These are phyloP conservation scores for Cossypha dichroa DNA, from an alignment of 2,797 vertebrate genomes.

Conservation along the genomic window DNA sequence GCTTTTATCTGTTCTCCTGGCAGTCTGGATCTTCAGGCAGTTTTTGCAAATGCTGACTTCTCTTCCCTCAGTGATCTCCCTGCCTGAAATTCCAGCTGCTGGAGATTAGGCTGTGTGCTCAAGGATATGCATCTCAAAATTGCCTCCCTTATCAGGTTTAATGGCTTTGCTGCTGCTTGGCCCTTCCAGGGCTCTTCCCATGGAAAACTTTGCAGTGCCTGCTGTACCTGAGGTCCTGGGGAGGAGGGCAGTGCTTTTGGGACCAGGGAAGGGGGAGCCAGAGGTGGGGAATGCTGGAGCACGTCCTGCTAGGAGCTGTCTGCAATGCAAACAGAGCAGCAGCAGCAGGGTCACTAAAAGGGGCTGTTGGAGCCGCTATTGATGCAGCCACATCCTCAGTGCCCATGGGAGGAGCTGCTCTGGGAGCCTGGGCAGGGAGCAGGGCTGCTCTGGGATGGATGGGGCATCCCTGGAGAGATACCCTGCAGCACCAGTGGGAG, in stretches of 20 bases:
- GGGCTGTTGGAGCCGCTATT: background rate
- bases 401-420: fast-evolving
- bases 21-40: background rate
- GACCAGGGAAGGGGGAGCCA: background rate
- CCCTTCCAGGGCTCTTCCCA: background rate
- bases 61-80: background rate
- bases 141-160: background rate
- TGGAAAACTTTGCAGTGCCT: background rate
- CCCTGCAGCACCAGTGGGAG: background rate
- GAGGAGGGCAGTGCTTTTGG: background rate
- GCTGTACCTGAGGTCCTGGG: fast-evolving
- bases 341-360: fast-evolving
- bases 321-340: background rate
- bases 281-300: background rate
- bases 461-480: background rate
- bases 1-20: slow-evolving; percentile 4
- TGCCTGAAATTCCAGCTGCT: background rate
- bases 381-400: background rate
- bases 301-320: background rate
- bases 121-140: background rate
- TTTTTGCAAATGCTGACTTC: background rate
- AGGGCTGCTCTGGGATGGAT: fast-evolving
- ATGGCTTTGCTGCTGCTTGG: background rate
- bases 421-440: background rate
- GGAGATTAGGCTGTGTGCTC: background rate